phyloP scores from a whole-genome alignment of 2,888 invertebrate genomes.

The Lepas anatifera region DNA sequence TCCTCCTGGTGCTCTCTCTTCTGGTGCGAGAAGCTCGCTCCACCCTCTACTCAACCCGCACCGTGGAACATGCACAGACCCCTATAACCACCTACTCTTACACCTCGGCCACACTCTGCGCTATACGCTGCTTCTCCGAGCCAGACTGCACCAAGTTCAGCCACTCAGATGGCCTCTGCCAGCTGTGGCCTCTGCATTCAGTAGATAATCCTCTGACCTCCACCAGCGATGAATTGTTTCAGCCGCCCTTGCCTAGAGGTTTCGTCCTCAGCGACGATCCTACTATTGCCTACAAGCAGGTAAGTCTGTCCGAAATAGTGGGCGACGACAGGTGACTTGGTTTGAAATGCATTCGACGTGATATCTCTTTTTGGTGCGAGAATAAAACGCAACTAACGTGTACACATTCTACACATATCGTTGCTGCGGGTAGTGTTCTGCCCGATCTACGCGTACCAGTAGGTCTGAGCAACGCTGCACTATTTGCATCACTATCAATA shows the following conservation, averaged over 20 bases:
- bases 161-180: neutral
- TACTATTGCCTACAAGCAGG: neutral
- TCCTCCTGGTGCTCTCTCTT: too few relatives aligned
- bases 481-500: too few relatives aligned
- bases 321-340: too few relatives aligned
- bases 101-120: neutral
- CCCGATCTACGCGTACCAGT: too few relatives aligned
- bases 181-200: neutral
- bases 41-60: too few relatives aligned
- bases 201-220: neutral
- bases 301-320: too few relatives aligned
- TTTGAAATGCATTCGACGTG: too few relatives aligned
- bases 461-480: too few relatives aligned
- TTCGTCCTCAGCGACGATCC: neutral
- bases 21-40: too few relatives aligned
- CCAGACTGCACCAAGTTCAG: neutral
- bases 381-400: too few relatives aligned
- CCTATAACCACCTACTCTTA: neutral
- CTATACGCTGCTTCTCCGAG: neutral
- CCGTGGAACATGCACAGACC: neutral
- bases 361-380: neutral
- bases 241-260: neutral
- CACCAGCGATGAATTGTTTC: neutral
- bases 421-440: too few relatives aligned
- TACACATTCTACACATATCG: too few relatives aligned